A percentile compares a stretch with the other conserved stretches of the same genome.
Evolutionary conservation across 2,888 invertebrate genomes (phyloP).

Genomic region (Chrysina gloriosa): DNA sequence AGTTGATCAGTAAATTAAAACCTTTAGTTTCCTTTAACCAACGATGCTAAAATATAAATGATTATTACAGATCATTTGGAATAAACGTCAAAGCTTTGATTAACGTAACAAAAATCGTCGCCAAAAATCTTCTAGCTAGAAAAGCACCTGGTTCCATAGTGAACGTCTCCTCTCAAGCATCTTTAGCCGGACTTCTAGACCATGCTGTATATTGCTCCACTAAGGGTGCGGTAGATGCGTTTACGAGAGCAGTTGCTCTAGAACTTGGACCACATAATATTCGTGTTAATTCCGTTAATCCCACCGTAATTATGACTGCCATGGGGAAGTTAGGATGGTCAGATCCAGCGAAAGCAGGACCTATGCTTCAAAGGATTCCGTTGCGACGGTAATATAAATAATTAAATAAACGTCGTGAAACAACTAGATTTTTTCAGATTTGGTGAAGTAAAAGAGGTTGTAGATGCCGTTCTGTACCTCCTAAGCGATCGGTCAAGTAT

Average conservation of each 20-base stretch:
- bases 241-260: conserved; percentile 85
- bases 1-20: conserved; percentile 76
- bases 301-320: conserved; percentile 91
- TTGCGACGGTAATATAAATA: conserved; percentile 71
- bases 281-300: conserved; percentile 90
- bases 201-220: conserved; percentile 87
- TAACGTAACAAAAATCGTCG: conserved; percentile 86
- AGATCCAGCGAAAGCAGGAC: conserved; percentile 77
- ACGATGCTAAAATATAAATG: too few species aligned
- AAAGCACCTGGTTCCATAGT: conserved; percentile 85
- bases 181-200: conserved; percentile 77
- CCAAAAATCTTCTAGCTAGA: conserved; percentile 77
- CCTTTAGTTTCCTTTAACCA: conserved; percentile 51
- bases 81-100: conserved; percentile 88
- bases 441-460: conserved; percentile 85
- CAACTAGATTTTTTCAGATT: conserved; percentile 63
- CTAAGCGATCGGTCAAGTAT: conserved; percentile 84
- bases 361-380: conserved; percentile 85
- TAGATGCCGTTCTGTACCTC: conserved; percentile 80
- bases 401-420: background rate
- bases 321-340: conserved; percentile 89
- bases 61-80: conserved; percentile 76
- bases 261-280: conserved; percentile 88
- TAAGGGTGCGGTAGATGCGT: conserved; percentile 89
- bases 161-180: conserved; percentile 91